Conservation (phyloP, 2,888 invertebrate species). For the Eupelmus urozonus region DNA sequence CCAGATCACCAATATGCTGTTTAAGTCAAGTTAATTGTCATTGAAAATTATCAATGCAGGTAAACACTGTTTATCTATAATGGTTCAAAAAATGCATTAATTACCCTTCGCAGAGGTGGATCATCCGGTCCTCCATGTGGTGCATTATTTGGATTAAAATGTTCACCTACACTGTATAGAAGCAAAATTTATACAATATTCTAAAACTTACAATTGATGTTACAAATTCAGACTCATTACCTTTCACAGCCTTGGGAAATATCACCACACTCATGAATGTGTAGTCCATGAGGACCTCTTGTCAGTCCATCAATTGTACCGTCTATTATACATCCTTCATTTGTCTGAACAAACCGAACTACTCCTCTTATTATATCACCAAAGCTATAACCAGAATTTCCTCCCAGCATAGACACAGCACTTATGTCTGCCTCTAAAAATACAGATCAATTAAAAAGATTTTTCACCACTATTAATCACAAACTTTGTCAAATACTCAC, state of each 20-base stretch:
- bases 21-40: conserved; percentile 52
- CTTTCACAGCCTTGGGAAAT: conserved; percentile 82
- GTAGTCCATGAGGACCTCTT: conserved; percentile 81
- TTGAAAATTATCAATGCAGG: conserved; percentile 1
- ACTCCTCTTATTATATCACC: conserved; percentile 83
- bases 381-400: conserved; percentile 77
- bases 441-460: not conserved
- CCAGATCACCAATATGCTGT: conserved; percentile 83
- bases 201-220: not conserved
- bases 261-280: conserved; percentile 87
- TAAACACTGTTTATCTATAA: conserved; percentile 15
- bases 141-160: conserved; percentile 80
- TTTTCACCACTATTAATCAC: too few relatives aligned
- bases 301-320: conserved; percentile 90
- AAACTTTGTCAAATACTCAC: conserved; percentile 71
- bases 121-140: conserved; percentile 79
- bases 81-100: conserved; percentile 55
- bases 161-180: conserved; percentile 82
- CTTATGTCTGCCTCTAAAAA: conserved; percentile 78
- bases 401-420: conserved; percentile 85
- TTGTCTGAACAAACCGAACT: conserved; percentile 85
- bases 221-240: conserved; percentile 67
- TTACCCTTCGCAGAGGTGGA: conserved; percentile 75
- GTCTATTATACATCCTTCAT: conserved; percentile 84
- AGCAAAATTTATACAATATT: conserved; percentile 50